These are phyloP conservation scores for Stictocephala bisonia DNA, from an alignment of 2,888 invertebrate genomes.

Conservation along the genomic window DNA sequence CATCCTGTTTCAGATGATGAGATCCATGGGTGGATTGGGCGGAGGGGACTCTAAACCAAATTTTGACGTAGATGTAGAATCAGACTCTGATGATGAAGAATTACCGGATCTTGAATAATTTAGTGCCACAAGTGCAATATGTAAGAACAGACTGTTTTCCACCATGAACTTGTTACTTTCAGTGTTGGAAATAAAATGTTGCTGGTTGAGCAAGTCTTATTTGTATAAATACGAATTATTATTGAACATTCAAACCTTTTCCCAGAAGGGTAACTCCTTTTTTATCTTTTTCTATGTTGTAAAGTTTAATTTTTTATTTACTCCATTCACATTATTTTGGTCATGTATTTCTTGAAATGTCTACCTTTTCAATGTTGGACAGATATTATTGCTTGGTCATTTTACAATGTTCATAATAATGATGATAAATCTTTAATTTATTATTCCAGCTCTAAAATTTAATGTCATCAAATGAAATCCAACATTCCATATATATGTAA, in stretches of 20 bases:
- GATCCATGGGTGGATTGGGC: slow-evolving; percentile 75
- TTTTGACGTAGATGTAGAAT: slow-evolving; percentile 77
- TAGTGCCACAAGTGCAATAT: slow-evolving; percentile 1
- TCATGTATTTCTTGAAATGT: slow-evolving; percentile 14
- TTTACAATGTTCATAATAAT: too few species aligned
- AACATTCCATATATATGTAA: too few species aligned
- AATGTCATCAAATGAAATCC: too few species aligned
- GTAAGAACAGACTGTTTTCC: neutral
- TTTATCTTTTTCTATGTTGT: slow-evolving; percentile 17
- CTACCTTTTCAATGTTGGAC: too few species aligned
- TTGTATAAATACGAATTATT: slow-evolving; percentile 1
- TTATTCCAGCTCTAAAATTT: too few species aligned
- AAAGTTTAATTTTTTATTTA: slow-evolving; percentile 7
- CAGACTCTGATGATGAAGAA: slow-evolving; percentile 85
- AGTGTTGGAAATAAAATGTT: slow-evolving; percentile 17
- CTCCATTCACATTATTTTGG: neutral
- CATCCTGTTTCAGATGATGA: slow-evolving; percentile 76
- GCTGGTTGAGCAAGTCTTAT: slow-evolving; percentile 6
- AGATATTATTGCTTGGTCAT: too few species aligned
- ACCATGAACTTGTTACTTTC: slow-evolving; percentile 3
- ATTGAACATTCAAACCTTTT: too few species aligned
- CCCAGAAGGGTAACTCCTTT: too few species aligned
- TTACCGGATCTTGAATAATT: slow-evolving; percentile 79
- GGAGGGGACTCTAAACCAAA: slow-evolving; percentile 73
- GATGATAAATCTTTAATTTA: too few species aligned